Conservation (phyloP, 2,113 vertebrate genomes). For the Callipepla squamata region DNA sequence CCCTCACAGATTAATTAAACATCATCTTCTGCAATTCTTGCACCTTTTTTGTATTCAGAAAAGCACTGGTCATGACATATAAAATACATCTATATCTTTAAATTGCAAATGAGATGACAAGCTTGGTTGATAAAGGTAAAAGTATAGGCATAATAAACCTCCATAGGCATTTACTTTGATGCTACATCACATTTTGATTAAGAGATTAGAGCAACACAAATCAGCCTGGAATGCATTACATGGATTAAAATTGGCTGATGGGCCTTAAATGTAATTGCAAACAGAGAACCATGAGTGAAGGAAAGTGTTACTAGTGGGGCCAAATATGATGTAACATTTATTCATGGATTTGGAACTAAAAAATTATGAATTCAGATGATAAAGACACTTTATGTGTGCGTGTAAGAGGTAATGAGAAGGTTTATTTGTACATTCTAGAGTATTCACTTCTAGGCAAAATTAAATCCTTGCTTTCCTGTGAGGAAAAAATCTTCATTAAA, state of each 20-base stretch:
- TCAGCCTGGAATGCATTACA: neutral
- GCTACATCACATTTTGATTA: neutral
- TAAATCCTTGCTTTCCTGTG: neutral
- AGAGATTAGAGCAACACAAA: neutral
- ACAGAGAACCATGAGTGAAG: neutral
- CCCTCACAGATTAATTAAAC: neutral
- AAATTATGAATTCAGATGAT: neutral
- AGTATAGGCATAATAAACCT: neutral
- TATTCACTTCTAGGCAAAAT: neutral
- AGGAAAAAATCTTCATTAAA: neutral
- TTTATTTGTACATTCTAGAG: neutral
- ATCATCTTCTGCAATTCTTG: neutral
- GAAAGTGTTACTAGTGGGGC: neutral
- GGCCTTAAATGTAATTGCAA: neutral
- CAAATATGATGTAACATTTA: neutral
- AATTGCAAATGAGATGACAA: neutral
- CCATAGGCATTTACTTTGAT: neutral
- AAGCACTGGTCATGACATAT: neutral
- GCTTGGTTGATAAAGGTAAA: neutral
- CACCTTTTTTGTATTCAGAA: neutral
- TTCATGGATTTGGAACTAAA: neutral
- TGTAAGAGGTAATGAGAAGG: neutral
- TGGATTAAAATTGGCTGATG: neutral
- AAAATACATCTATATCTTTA: neutral
- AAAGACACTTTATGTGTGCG: neutral